Evolutionary conservation across 2,113 vertebrate species (phyloP).

Genomic region (Agapornis roseicollis): DNA sequence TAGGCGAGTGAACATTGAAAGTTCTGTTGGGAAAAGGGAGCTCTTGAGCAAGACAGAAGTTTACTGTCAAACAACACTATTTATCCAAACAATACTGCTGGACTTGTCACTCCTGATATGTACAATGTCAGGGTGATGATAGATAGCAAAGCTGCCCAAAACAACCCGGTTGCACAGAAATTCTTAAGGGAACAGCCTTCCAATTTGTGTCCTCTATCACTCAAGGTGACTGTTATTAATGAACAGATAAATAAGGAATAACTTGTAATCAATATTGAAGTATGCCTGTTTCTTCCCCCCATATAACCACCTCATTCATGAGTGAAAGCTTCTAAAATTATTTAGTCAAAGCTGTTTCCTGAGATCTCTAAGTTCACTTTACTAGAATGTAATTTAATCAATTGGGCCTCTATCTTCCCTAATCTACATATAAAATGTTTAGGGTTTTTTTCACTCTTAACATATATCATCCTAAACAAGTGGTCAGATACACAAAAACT

Average conservation of each 20-base stretch:
- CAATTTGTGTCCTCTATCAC: neutral
- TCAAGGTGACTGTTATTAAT: neutral
- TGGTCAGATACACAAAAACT: neutral
- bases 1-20: neutral
- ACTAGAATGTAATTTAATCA: constrained; percentile 23
- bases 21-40: neutral
- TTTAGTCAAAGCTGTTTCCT: neutral
- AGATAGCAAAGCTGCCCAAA: neutral
- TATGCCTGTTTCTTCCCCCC: neutral
- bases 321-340: neutral
- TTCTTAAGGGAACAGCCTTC: neutral
- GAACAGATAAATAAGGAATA: neutral
- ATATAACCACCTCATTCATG: neutral
- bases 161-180: neutral
- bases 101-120: neutral
- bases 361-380: constrained; percentile 17
- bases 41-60: neutral
- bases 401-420: neutral
- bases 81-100: neutral
- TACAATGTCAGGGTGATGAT: neutral
- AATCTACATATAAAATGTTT: constrained; percentile 1
- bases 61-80: neutral
- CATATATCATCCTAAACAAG: constrained; percentile 8
- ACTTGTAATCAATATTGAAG: neutral
- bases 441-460: neutral